These are phyloP conservation scores for Machaerirhynchus nigripectus DNA, from an alignment of 2,113 vertebrate genomes.

Conservation along the genomic window DNA sequence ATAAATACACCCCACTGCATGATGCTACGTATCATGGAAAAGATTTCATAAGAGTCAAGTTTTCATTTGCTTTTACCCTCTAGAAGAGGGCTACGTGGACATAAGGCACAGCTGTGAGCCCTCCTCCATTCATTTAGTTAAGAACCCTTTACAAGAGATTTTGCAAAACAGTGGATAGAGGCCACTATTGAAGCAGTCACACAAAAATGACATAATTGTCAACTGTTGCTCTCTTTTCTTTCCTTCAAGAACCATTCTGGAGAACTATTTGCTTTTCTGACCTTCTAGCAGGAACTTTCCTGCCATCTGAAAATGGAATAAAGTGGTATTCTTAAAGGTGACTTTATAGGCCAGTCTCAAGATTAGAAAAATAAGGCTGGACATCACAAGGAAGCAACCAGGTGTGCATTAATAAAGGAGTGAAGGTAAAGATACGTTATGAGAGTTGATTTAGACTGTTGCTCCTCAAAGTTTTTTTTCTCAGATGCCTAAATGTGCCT, in stretches of 20 bases:
- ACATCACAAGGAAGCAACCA: accelerated
- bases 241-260: neutral
- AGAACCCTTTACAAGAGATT: neutral
- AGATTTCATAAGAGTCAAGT: neutral
- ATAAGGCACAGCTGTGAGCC: neutral
- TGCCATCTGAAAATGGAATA: neutral
- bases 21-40: neutral
- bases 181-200: neutral
- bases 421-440: neutral
- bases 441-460: neutral
- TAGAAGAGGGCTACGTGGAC: neutral
- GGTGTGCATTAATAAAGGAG: neutral
- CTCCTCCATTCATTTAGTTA: neutral
- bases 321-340: neutral
- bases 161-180: neutral
- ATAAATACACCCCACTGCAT: neutral
- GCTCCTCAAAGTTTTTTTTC: neutral
- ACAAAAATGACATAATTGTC: neutral
- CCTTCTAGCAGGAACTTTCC: neutral
- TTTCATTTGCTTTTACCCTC: neutral
- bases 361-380: neutral
- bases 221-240: neutral
- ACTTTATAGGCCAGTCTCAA: neutral
- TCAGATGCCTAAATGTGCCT: neutral
- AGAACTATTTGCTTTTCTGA: neutral